A percentile compares a stretch with the other conserved stretches of the same genome.
phyloP scores from a whole-genome alignment of 2,888 invertebrate genomes.

The Anthoptus insignis region DNA sequence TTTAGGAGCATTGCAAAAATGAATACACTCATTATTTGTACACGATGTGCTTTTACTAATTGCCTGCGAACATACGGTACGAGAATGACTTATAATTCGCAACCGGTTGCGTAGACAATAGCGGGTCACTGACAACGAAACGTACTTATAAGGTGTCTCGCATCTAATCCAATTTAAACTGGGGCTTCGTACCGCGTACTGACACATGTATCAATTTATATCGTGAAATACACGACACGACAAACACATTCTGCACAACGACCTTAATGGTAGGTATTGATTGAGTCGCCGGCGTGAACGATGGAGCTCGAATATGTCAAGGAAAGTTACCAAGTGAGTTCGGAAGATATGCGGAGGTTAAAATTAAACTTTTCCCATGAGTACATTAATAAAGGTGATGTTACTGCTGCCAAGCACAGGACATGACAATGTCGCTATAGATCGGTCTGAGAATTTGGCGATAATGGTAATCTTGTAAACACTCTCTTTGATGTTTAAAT shows the following conservation, averaged over 20 bases:
- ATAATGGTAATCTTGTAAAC: not conserved
- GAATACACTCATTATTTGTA: slow-evolving; percentile 49
- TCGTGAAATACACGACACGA: slow-evolving; percentile 26
- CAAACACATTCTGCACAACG: slow-evolving; percentile 2
- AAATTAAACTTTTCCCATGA: slow-evolving; percentile 3
- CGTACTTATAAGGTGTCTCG: slow-evolving; percentile 59
- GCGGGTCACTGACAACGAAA: slow-evolving; percentile 33
- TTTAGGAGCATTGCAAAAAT: slow-evolving; percentile 50
- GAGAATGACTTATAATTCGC: slow-evolving; percentile 15
- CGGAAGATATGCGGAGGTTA: slow-evolving; percentile 6
- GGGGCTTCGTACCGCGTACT: slow-evolving; percentile 62
- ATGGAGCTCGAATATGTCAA: slow-evolving; percentile 14
- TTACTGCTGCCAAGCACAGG: not conserved
- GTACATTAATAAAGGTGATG: slow-evolving; percentile 3
- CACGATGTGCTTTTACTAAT: slow-evolving; percentile 50
- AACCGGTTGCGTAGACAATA: slow-evolving; percentile 15
- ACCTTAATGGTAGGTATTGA: slow-evolving; percentile 25
- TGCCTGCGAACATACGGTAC: slow-evolving; percentile 23
- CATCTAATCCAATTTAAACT: slow-evolving; percentile 65
- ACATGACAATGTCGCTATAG: slow-evolving; percentile 5
- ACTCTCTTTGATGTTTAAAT: not conserved
- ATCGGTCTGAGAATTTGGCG: not conserved
- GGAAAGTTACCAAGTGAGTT: slow-evolving; percentile 6
- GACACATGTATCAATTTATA: slow-evolving; percentile 49
- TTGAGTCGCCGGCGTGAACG: slow-evolving; percentile 11